These are phyloP conservation scores for Periophthalmodon schlosseri DNA, from an alignment of 2,113 vertebrate genomes.

Conservation along the genomic window DNA sequence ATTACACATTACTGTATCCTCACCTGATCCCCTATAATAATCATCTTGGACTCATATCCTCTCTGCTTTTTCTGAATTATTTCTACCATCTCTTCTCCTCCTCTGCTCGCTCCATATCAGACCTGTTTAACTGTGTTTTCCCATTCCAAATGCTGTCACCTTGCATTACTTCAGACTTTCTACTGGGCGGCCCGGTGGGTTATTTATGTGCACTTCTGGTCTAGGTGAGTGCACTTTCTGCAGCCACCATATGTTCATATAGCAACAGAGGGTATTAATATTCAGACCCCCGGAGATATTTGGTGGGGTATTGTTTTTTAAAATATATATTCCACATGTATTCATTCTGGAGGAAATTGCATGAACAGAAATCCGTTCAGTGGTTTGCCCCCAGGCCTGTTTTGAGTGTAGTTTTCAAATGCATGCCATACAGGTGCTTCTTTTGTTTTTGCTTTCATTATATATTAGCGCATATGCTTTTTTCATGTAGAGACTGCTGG, in stretches of 20 bases:
- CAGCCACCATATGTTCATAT: conserved; percentile 33
- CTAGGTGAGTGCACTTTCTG: conserved; percentile 25
- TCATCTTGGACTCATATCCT: conserved; percentile 14
- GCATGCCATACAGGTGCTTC: conserved; percentile 39
- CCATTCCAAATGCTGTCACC: conserved; percentile 61
- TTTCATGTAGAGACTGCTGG: neutral
- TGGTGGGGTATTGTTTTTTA: conserved; percentile 44
- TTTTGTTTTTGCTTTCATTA: conserved; percentile 37
- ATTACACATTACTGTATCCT: neutral
- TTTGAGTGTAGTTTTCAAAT: conserved; percentile 43
- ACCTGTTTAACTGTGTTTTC: conserved; percentile 50
- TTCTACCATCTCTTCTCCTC: conserved; percentile 12
- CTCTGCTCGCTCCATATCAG: conserved; percentile 26
- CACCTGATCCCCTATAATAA: neutral
- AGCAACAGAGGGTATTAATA: conserved; percentile 38
- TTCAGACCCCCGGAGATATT: conserved; percentile 39
- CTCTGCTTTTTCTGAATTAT: conserved; percentile 28
- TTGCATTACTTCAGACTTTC: conserved; percentile 57
- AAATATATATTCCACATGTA: conserved; percentile 28
- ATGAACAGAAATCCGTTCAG: conserved; percentile 45
- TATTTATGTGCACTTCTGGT: conserved; percentile 44
- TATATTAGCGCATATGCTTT: neutral
- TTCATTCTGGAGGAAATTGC: conserved; percentile 41
- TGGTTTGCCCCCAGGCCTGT: conserved; percentile 5
- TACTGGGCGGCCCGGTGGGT: conserved; percentile 37